Percentiles rank a stretch among this genome's conserved stretches.
Evolutionary conservation across 1,140 invertebrate genomes (phyloP).

Genomic region (Andrena cerasifolii): DNA sequence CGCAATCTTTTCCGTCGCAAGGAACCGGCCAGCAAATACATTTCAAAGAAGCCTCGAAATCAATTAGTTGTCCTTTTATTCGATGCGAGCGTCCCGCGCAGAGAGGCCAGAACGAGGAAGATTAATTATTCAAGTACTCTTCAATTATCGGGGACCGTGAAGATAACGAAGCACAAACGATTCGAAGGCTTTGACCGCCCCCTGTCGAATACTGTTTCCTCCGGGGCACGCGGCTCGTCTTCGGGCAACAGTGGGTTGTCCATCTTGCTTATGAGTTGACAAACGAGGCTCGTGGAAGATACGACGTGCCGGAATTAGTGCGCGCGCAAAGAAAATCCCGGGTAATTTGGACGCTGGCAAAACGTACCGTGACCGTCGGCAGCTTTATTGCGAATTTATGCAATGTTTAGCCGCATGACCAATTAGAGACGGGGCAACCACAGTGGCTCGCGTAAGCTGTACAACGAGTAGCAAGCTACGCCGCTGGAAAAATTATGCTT

Average conservation of each 20-base stretch:
- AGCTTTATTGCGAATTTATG: conserved; percentile 81
- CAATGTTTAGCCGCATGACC: conserved; percentile 77
- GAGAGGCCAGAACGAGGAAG: not conserved
- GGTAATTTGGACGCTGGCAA: conserved; percentile 69
- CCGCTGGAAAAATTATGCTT: conserved; percentile 79
- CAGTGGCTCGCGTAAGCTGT: conserved; percentile 67
- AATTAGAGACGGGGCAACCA: conserved; percentile 76
- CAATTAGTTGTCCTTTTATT: conserved; percentile 30
- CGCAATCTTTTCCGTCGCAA: conserved; percentile 8
- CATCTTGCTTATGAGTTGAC: conserved; percentile 30
- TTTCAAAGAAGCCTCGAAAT: not conserved
- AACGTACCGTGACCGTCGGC: conserved; percentile 58
- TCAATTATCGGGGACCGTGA: conserved; percentile 24
- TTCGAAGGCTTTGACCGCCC: not conserved
- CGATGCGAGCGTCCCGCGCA: not conserved
- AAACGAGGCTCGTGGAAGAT: conserved; percentile 48
- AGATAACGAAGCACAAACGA: not conserved
- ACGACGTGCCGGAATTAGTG: conserved; percentile 57
- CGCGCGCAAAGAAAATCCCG: conserved; percentile 65
- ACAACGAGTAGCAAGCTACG: conserved; percentile 64
- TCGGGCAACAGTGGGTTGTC: not conserved
- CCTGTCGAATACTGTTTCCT: not conserved
- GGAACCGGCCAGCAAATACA: conserved; percentile 19
- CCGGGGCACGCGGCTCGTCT: not conserved
- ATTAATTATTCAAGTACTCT: conserved; percentile 37